Percentiles rank a stretch among this genome's conserved stretches.
Evolutionary conservation across 2,888 invertebrate species (phyloP).

Genomic region (Invenusta paracnida): DNA sequence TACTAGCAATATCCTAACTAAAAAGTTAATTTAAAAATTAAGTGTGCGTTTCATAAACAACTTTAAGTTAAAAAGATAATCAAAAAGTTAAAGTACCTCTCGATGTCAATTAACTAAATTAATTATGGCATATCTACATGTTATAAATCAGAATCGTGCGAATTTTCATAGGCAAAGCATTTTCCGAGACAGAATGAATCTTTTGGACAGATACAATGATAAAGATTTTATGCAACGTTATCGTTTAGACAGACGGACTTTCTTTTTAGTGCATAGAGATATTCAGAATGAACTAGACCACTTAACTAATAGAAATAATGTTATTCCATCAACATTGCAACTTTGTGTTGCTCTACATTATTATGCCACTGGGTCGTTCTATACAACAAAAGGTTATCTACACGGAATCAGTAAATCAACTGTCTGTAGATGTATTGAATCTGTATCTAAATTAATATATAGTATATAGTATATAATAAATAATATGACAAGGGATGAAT

Average conservation of each 20-base stretch:
- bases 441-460: not conserved
- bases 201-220: not conserved
- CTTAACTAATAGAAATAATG: not conserved
- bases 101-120: not conserved
- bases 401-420: not conserved
- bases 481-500: too few relatives aligned
- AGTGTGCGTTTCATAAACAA: not conserved
- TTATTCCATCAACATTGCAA: slow-evolving; percentile 3
- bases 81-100: not conserved
- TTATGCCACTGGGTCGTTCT: not conserved
- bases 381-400: not conserved
- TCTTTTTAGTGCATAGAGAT: not conserved
- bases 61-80: not conserved
- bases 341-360: not conserved
- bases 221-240: not conserved
- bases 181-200: not conserved
- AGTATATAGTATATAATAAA: too few relatives aligned
- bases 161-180: not conserved
- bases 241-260: not conserved
- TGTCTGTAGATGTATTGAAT: not conserved
- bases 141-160: not conserved
- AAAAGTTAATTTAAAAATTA: not conserved
- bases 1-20: too few relatives aligned
- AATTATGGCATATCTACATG: not conserved
- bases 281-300: not conserved